A percentile compares a stretch with the other conserved stretches of the same genome.
These are phyloP conservation scores for Lipotes vexillifer DNA, from an alignment of 2,113 vertebrate genomes.

Conservation along the genomic window DNA sequence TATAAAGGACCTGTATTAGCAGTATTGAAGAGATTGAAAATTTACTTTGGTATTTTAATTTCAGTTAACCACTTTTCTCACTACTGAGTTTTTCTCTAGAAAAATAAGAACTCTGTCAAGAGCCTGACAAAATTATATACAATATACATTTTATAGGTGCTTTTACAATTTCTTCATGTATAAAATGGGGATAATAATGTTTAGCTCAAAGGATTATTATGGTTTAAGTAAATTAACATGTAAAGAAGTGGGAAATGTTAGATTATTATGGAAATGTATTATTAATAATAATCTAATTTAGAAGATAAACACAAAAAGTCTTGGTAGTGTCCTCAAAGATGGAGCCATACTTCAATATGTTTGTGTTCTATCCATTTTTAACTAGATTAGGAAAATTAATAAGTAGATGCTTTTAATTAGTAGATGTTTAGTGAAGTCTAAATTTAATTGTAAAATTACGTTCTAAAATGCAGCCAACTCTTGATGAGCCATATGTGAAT, in stretches of 20 bases:
- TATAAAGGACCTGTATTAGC: not conserved
- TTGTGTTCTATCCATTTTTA: not conserved
- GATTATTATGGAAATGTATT: not conserved
- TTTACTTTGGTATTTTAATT: slow-evolving; percentile 12
- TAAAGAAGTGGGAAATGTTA: not conserved
- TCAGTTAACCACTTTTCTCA: not conserved
- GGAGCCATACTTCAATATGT: not conserved
- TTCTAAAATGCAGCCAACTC: not conserved
- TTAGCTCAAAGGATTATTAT: not conserved
- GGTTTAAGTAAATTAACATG: not conserved
- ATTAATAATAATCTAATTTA: not conserved
- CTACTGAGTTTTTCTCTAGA: not conserved
- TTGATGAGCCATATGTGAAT: not conserved
- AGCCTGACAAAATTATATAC: not conserved
- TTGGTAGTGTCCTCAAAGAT: not conserved
- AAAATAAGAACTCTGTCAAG: not conserved
- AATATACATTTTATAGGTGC: not conserved
- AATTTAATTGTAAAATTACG: not conserved
- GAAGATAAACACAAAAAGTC: not conserved
- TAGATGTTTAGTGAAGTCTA: not conserved
- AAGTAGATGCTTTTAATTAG: not conserved
- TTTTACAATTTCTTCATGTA: not conserved
- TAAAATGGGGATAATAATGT: not conserved
- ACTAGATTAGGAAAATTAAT: not conserved
- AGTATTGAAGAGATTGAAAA: not conserved